Conservation (phyloP, 2,888 invertebrate genomes). For the Hirtodrosophila duncani region DNA sequence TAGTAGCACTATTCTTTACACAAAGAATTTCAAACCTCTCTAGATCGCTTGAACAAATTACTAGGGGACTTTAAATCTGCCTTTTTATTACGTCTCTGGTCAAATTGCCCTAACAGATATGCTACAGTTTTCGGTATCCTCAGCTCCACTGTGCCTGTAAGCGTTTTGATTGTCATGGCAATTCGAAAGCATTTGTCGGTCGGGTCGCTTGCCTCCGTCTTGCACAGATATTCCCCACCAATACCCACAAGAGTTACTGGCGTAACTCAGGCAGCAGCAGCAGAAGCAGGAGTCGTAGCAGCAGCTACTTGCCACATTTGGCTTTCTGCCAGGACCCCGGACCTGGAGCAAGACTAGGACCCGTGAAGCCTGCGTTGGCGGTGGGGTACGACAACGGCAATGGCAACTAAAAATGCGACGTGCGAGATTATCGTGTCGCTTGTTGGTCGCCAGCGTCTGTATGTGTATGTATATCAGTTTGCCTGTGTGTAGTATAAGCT, state of each 20-base stretch:
- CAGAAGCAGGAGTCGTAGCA: constrained; percentile 34
- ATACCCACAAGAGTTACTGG: constrained; percentile 4
- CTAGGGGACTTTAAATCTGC: no score
- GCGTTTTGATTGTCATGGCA: constrained; percentile 74
- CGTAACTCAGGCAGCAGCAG: constrained; percentile 11
- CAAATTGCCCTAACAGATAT: constrained; percentile 1
- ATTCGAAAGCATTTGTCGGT: constrained; percentile 76
- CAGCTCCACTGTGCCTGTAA: constrained; percentile 60
- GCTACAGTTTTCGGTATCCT: background rate
- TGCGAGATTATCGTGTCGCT: constrained; percentile 74
- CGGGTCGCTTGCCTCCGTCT: constrained; percentile 53
- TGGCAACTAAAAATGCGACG: constrained; percentile 72
- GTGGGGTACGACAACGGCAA: constrained; percentile 41
- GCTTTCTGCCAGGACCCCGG: constrained; percentile 61
- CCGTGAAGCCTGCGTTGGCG: constrained; percentile 18
- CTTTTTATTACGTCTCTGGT: no score
- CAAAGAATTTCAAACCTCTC: no score
- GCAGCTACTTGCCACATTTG: constrained; percentile 69
- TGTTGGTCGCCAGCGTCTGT: constrained; percentile 63
- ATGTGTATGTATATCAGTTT: no score
- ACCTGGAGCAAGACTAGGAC: constrained; percentile 24
- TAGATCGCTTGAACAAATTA: no score
- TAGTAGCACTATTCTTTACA: no score
- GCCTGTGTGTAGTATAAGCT: no score
- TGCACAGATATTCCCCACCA: constrained; percentile 20